These are phyloP conservation scores for Planococcus citri DNA, from an alignment of 1,140 invertebrate genomes.

Conservation along the genomic window DNA sequence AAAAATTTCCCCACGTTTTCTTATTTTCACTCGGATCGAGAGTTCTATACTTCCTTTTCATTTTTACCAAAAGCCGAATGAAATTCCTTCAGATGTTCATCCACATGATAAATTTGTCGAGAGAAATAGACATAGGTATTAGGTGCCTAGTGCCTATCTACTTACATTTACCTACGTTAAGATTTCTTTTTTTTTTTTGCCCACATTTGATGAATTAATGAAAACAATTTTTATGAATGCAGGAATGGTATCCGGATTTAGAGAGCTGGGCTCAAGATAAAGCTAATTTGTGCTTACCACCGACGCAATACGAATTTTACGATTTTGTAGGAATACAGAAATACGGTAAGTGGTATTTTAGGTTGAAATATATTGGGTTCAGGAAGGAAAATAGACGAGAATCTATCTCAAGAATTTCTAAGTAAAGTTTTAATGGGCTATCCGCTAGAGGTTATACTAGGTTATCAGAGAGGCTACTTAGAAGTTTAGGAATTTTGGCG, in stretches of 20 bases:
- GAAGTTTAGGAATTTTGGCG: constrained; percentile 17
- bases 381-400: constrained; percentile 8
- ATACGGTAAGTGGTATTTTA: not conserved
- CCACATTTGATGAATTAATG: too few species aligned
- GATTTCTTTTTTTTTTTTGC: too few species aligned
- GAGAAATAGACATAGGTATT: too few species aligned
- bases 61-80: too few species aligned
- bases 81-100: too few species aligned
- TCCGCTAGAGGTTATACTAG: constrained; percentile 11
- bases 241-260: not conserved
- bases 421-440: constrained; percentile 18
- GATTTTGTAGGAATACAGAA: not conserved
- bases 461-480: constrained; percentile 3
- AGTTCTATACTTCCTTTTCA: too few species aligned
- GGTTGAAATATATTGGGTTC: not conserved
- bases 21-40: too few species aligned
- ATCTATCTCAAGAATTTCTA: constrained; percentile 14
- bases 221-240: too few species aligned
- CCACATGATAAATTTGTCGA: too few species aligned
- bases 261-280: not conserved
- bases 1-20: too few species aligned
- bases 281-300: not conserved
- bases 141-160: too few species aligned
- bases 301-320: not conserved
- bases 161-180: too few species aligned